Percentiles rank a stretch among this genome's conserved stretches.
These are phyloP conservation scores for Manduca sexta DNA, from an alignment of 1,140 invertebrate genomes.

Conservation along the genomic window DNA sequence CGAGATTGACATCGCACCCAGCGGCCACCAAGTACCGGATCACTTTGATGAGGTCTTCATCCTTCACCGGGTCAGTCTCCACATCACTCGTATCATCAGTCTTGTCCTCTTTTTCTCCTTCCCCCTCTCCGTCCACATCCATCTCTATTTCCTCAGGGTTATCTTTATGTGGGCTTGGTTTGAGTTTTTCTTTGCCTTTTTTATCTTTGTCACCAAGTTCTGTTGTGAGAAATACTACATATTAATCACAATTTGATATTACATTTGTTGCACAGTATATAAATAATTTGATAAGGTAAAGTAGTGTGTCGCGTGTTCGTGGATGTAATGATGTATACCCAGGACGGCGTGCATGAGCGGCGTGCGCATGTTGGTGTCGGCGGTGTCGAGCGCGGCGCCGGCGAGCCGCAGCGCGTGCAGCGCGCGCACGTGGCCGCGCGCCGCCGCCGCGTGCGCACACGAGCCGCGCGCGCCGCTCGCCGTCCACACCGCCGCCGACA, in stretches of 20 bases:
- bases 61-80: constrained; percentile 17
- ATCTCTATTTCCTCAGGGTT: constrained; percentile 15
- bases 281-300: too few relatives aligned
- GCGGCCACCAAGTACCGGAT: constrained; percentile 50
- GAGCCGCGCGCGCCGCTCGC: constrained; percentile 84
- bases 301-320: too few relatives aligned
- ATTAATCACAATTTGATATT: too few relatives aligned
- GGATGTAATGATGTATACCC: constrained; percentile 57
- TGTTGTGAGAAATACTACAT: constrained; percentile 17
- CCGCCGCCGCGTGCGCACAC: constrained; percentile 86
- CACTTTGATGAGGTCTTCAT: constrained; percentile 47
- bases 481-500: constrained; percentile 71
- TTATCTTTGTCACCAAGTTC: constrained; percentile 33
- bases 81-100: constrained; percentile 4
- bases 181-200: constrained; percentile 23
- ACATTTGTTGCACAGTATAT: too few relatives aligned
- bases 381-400: constrained; percentile 80
- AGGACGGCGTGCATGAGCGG: constrained; percentile 87
- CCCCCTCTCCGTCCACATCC: constrained; percentile 17
- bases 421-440: constrained; percentile 77
- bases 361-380: constrained; percentile 84
- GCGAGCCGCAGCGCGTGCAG: constrained; percentile 83
- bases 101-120: constrained; percentile 3
- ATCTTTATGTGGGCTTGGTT: constrained; percentile 10
- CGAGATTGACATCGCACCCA: constrained; percentile 50